Base-by-base conservation (phyloP, 2,888 invertebrate genomes). In the Hypsopygia costalis region DNA sequence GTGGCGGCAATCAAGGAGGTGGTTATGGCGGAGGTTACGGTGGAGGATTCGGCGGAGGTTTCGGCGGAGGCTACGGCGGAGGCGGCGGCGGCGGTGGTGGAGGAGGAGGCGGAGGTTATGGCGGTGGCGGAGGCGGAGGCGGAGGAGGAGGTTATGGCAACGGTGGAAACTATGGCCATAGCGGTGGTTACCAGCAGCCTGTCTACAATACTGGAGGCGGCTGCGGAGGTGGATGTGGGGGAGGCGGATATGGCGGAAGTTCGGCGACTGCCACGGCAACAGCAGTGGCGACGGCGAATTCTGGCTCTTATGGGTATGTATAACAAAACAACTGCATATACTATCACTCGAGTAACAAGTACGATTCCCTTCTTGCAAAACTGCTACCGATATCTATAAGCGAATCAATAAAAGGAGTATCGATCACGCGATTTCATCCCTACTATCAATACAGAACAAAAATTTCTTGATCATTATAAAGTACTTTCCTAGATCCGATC, bases 231-330 rank as follows among this genome's bases (percentile, higher is more conserved):
- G 55, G 62, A 1, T 47, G 56, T 1, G 54, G 56, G 5, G 58
- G 56, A 1, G 16, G 16, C 16, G 49, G 54, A 37, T 37, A 46
- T 36, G 49, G 52, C 6, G 47, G 47, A n/a, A 35, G 34, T 28
- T 16, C 40, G 2, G 55, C 63, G 1, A 41, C 51, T 0, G 64
- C 69, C 1, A 51, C 61, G 0, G 77, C 76, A 0, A 65, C 67
- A 2, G 71, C 69, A 0, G 58, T 61, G 1, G 70, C 69, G 4
- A 58, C 65, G 16, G 50, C 50, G 1, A 43, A 50, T 1, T 30
- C 54, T 28, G 37, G 28, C 28, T 52, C 57, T 11, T 40, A 44
- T 35, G 57, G 52, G 59, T 62, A 51, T 36, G 49, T 8, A 29
- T 2, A 16, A 6, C 7, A 27, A 16, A 16, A 16, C 16, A 2